phyloP scores from a whole-genome alignment of 2,888 invertebrate species.

The Melolontha melolontha region DNA sequence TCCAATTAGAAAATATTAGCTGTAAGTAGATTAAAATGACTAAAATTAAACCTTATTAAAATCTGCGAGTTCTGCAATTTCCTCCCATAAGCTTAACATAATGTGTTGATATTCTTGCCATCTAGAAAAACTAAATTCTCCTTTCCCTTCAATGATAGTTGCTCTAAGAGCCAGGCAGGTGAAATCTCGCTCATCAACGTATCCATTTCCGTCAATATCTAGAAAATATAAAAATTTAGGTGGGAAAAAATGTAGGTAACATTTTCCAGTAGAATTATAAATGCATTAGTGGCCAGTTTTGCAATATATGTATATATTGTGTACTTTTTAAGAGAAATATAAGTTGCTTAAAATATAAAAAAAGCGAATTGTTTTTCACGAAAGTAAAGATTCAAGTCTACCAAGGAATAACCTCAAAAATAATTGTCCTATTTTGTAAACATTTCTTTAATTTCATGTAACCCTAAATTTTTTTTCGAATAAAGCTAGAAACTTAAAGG shows the following conservation, averaged over 20 bases:
- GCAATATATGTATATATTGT: too few relatives aligned
- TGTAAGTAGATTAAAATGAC: too few relatives aligned
- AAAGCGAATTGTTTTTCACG: too few relatives aligned
- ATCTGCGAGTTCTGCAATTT: constrained; percentile 86
- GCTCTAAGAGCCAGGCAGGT: constrained; percentile 85
- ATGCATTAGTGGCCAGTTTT: too few relatives aligned
- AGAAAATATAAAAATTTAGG: constrained; percentile 53
- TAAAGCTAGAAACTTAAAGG: background rate
- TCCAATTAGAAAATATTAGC: background rate
- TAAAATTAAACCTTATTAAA: constrained; percentile 78
- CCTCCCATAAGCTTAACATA: constrained; percentile 87
- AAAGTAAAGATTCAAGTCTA: too few relatives aligned
- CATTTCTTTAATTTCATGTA: too few relatives aligned
- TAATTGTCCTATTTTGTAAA: too few relatives aligned
- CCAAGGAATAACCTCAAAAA: too few relatives aligned
- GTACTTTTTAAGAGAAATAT: too few relatives aligned
- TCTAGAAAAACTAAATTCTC: constrained; percentile 78
- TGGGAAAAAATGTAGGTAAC: too few relatives aligned
- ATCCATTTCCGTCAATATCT: constrained; percentile 90
- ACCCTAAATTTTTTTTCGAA: background rate
- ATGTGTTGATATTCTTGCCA: constrained; percentile 85
- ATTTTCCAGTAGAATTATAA: too few relatives aligned
- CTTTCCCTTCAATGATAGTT: constrained; percentile 85
- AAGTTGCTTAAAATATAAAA: too few relatives aligned
- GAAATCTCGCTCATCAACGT: constrained; percentile 84